These are phyloP conservation scores for Sturnus vulgaris DNA, from an alignment of 2,113 vertebrate genomes.

Conservation along the genomic window DNA sequence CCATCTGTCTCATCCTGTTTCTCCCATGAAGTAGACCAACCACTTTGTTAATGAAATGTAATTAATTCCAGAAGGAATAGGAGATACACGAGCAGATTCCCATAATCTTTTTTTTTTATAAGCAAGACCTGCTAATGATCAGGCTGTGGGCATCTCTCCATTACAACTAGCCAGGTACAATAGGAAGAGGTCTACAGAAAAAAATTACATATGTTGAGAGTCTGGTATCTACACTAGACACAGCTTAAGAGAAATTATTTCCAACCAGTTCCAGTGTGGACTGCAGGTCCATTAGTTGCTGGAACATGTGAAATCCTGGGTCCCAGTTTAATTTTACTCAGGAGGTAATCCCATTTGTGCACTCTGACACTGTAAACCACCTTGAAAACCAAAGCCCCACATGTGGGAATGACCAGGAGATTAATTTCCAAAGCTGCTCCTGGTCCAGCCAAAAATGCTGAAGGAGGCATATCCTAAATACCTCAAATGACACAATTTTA, in stretches of 20 bases:
- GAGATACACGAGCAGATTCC: background rate
- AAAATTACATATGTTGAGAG: background rate
- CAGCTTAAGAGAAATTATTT: background rate
- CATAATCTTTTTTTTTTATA: background rate
- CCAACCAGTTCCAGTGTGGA: background rate
- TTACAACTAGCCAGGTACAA: background rate
- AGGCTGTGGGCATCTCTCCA: background rate
- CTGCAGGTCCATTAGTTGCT: background rate
- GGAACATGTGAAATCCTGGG: background rate
- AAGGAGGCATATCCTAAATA: background rate
- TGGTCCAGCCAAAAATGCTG: background rate
- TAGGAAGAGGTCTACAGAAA: background rate
- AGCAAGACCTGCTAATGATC: background rate
- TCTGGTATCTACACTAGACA: background rate
- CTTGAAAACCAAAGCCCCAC: background rate
- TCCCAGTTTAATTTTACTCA: background rate
- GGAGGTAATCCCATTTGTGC: background rate
- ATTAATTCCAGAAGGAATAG: constrained; percentile 27
- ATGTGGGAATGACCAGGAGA: background rate
- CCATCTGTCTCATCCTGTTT: constrained; percentile 15
- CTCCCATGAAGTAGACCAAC: constrained; percentile 28
- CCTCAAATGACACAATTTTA: background rate
- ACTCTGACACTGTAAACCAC: background rate
- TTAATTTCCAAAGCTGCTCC: background rate
- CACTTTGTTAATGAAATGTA: background rate